phyloP scores from a whole-genome alignment of 2,888 invertebrate genomes.

The Hetaerina titia region DNA sequence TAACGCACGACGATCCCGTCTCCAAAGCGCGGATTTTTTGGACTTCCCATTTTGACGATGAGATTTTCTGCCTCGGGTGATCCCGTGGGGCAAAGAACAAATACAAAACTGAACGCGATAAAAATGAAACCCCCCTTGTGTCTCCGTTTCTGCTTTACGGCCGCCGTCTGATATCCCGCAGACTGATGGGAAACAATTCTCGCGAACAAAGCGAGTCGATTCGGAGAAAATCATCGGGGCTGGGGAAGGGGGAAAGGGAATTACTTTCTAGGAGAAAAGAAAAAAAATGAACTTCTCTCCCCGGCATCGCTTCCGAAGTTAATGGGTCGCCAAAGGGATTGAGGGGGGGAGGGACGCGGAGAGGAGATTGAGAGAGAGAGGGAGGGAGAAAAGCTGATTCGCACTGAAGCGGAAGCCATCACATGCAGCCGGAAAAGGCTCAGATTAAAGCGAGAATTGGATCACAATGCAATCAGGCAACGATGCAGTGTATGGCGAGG shows the following conservation, averaged over 20 bases:
- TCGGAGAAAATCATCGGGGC: neutral
- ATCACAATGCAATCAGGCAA: slow-evolving; percentile 41
- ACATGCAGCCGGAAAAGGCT: slow-evolving; percentile 10
- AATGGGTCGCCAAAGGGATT: neutral
- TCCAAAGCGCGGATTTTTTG: neutral
- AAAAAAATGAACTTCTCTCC: neutral
- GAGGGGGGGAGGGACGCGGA: neutral
- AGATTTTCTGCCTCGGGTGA: neutral
- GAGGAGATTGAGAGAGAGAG: neutral
- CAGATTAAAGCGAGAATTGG: slow-evolving; percentile 29
- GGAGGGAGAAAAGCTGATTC: neutral
- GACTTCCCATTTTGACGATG: neutral
- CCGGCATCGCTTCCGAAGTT: neutral
- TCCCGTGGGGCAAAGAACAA: neutral
- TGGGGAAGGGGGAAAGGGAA: neutral
- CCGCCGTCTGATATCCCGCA: neutral
- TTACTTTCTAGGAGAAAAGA: neutral
- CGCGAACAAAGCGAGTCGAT: neutral
- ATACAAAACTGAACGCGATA: neutral
- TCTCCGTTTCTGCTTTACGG: neutral
- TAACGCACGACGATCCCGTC: neutral
- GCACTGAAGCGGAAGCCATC: slow-evolving; percentile 11
- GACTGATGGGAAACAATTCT: neutral
- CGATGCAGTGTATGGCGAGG: neutral
- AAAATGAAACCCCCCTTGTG: neutral